Base-by-base conservation (phyloP, 2,888 invertebrate species). In the Heliconius cydno region DNA sequence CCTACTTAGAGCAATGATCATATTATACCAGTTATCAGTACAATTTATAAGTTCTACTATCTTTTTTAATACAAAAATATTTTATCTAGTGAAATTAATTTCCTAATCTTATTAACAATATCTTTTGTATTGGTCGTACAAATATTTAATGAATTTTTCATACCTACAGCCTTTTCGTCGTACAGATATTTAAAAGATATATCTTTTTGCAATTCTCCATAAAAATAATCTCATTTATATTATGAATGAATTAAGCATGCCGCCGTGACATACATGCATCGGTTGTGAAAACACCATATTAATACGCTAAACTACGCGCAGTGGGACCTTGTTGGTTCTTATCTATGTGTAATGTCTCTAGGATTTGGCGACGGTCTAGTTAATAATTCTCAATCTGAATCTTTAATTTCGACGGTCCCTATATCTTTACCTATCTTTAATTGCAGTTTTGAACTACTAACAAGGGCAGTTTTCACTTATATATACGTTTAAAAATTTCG, bases 261-360 rank as follows among this genome's bases (percentile, higher is more conserved):
- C 80, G 28, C 86, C 87, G 77, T 87, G 88, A 88, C 88, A 88
- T 80, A 85, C 80, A 86, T 85, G 80, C 38, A 63, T 70, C 74
- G 78, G 77, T 83, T 83, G 83, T 82, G 81, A 82, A 82, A 82
- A 81, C 70, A 65, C 77, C 79, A 72, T 83, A 79, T 82, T 80
- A 80, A 76, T 77, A 83, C 77, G 75, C 78, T 71, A 38, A 66
- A 78, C 81, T 73, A 52, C 67, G 76, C 60, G n/a, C 22, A 74
- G 19, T 34, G 15, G 34, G 34, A 75, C 83, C 82, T 83, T 82
- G 78, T 63, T 78, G 41, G 72, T 81, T 79, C 73, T 80, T 76
- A 81, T 81, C 82, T 84, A 82, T 81, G 79, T 63, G 52, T 75
- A 66, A 76, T 66, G 74, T 30, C 28, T 15, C 12, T 34, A 38